Percentiles rank a stretch among this genome's conserved stretches.
Evolutionary conservation across 2,797 vertebrate genomes (phyloP).

Genomic region (Brachymystax lenok): DNA sequence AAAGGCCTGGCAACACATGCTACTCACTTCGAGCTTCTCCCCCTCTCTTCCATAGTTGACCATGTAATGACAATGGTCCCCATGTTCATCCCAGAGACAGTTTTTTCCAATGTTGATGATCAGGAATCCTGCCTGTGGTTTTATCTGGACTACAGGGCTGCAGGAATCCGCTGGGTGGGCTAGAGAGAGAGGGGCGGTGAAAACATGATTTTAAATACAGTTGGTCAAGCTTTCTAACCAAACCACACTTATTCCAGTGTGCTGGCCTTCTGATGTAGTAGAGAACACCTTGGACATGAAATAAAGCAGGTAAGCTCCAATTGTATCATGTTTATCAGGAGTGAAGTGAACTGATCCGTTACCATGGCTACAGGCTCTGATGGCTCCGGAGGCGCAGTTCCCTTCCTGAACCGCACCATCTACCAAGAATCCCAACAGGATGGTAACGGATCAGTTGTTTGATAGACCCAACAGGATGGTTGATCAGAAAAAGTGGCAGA

Average conservation of each 20-base stretch:
- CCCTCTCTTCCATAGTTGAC: constrained; percentile 42
- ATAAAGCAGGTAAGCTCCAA: not conserved
- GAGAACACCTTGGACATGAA: not conserved
- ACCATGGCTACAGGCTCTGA: constrained; percentile 39
- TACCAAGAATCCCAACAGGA: no score
- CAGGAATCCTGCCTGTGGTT: not conserved
- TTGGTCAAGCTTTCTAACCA: not conserved
- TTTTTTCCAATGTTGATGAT: constrained; percentile 18
- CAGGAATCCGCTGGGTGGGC: constrained; percentile 32
- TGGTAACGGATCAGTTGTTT: no score
- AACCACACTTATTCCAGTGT: not conserved
- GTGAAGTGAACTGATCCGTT: not conserved
- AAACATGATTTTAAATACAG: not conserved
- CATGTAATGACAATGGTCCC: not conserved
- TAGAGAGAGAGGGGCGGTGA: not conserved
- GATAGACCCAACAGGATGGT: no score
- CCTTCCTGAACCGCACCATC: constrained; percentile 16
- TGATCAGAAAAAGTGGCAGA: no score
- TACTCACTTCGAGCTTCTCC: constrained; percentile 33
- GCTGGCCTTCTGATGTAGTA: not conserved
- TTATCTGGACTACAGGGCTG: constrained; percentile 35
- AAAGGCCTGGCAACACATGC: not conserved
- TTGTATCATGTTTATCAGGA: not conserved
- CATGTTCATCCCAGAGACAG: not conserved
- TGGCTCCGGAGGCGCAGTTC: not conserved